Evolutionary conservation across 1,140 invertebrate genomes (phyloP).

Genomic region (Marisa cornuarietis): DNA sequence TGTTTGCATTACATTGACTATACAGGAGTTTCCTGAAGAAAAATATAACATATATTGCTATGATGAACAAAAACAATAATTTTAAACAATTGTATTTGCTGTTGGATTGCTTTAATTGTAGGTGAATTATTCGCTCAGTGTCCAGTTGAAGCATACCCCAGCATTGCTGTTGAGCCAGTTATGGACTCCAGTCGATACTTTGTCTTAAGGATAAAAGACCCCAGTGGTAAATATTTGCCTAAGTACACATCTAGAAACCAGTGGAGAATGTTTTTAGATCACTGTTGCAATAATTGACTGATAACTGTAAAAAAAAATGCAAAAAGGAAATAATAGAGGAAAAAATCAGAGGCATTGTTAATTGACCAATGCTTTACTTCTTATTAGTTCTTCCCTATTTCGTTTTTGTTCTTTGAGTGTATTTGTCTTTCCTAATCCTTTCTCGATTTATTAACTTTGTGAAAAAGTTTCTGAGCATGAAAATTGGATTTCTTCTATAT

Average conservation of each 20-base stretch:
- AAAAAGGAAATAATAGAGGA: too few species aligned
- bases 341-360: too few species aligned
- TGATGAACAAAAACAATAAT: background rate
- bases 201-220: slow-evolving; percentile 94
- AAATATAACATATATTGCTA: background rate
- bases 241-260: too few species aligned
- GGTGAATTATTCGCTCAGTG: slow-evolving; percentile 98
- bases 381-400: too few species aligned
- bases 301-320: too few species aligned
- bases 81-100: slow-evolving; percentile 1
- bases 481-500: background rate
- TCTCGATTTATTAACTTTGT: background rate
- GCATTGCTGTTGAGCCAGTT: slow-evolving; percentile 92
- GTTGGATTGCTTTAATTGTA: slow-evolving; percentile 37
- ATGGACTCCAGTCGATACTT: slow-evolving; percentile 99
- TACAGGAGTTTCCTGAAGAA: too few species aligned
- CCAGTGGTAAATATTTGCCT: slow-evolving; percentile 76
- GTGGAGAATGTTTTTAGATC: too few species aligned
- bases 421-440: background rate
- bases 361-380: too few species aligned
- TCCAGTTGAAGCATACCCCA: slow-evolving; percentile 95
- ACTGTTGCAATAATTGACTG: too few species aligned
- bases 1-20: too few species aligned
- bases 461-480: background rate
- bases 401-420: too few species aligned